A percentile compares a stretch with the other conserved stretches of the same genome.
phyloP scores from a whole-genome alignment of 1,140 invertebrate species.

The Reticulitermes speratus region DNA sequence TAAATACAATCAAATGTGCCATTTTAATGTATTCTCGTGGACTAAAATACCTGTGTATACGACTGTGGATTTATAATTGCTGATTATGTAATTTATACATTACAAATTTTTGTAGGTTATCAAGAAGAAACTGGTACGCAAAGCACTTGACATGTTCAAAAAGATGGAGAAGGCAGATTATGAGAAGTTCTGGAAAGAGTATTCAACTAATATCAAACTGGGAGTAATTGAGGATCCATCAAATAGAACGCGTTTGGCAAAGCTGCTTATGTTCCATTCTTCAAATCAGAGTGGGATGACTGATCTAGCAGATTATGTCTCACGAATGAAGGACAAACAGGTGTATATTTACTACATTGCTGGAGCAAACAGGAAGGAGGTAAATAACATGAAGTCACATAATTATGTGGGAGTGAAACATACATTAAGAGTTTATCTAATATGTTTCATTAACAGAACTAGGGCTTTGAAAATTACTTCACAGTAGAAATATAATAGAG shows the following conservation, averaged over 20 bases:
- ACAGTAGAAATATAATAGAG: neutral
- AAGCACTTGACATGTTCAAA: slow-evolving; percentile 97
- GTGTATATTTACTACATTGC: slow-evolving; percentile 97
- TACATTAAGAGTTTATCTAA: too few species aligned
- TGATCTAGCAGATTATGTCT: slow-evolving; percentile 85
- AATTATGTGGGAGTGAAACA: neutral
- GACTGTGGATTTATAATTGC: too few species aligned
- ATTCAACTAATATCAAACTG: slow-evolving; percentile 97
- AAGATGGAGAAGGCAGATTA: slow-evolving; percentile 92
- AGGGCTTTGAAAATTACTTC: neutral
- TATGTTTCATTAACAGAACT: too few species aligned
- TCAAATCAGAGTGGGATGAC: slow-evolving; percentile 69
- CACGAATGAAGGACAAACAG: slow-evolving; percentile 97
- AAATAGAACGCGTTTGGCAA: slow-evolving; percentile 93
- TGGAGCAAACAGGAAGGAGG: slow-evolving; percentile 81
- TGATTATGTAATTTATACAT: too few species aligned
- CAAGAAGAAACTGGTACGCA: slow-evolving; percentile 97
- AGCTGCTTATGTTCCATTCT: slow-evolving; percentile 88
- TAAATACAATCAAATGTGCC: too few species aligned
- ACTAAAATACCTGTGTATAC: too few species aligned
- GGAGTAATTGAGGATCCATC: slow-evolving; percentile 97
- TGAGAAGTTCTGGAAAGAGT: slow-evolving; percentile 98
- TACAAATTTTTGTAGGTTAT: slow-evolving; percentile 58
- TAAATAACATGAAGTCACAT: slow-evolving; percentile 36
- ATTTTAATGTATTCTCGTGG: too few species aligned